These are phyloP conservation scores for Microtus ochrogaster DNA, from an alignment of 2,113 vertebrate genomes.

Conservation along the genomic window DNA sequence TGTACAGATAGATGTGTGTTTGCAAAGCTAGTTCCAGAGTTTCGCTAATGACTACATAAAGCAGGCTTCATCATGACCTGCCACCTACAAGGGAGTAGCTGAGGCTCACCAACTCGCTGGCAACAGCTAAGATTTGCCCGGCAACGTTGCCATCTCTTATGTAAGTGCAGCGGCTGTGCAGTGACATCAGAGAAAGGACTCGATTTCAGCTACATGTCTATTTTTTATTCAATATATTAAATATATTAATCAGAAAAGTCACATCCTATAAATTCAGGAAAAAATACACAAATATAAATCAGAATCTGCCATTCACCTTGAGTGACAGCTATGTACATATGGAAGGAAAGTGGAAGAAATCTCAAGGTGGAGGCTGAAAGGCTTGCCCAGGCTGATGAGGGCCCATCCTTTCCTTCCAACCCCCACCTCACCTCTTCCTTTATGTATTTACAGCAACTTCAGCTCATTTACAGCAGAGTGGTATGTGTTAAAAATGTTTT, in stretches of 20 bases:
- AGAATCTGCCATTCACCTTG: slow-evolving; percentile 78
- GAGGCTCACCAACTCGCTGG: background rate
- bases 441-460: slow-evolving; percentile 79
- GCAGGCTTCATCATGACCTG: background rate
- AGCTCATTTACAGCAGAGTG: slow-evolving; percentile 79
- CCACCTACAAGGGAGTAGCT: background rate
- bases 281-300: slow-evolving; percentile 88
- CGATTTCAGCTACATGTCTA: slow-evolving; percentile 79
- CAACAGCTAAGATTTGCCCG: background rate
- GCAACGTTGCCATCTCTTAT: background rate
- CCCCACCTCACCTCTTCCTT: slow-evolving; percentile 67
- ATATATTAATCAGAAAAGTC: slow-evolving; percentile 84
- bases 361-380: slow-evolving; percentile 29
- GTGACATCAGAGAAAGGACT: background rate
- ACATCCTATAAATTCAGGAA: slow-evolving; percentile 85
- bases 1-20: background rate
- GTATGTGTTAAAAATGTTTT: slow-evolving; percentile 80
- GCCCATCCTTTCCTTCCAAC: background rate
- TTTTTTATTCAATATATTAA: slow-evolving; percentile 81
- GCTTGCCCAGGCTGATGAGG: slow-evolving; percentile 31
- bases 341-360: slow-evolving; percentile 65
- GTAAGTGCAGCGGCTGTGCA: fast-evolving
- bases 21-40: background rate
- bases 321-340: slow-evolving; percentile 87
- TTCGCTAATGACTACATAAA: background rate